Conservation (phyloP, 2,888 invertebrate species). For the Leucozona laternaria region DNA sequence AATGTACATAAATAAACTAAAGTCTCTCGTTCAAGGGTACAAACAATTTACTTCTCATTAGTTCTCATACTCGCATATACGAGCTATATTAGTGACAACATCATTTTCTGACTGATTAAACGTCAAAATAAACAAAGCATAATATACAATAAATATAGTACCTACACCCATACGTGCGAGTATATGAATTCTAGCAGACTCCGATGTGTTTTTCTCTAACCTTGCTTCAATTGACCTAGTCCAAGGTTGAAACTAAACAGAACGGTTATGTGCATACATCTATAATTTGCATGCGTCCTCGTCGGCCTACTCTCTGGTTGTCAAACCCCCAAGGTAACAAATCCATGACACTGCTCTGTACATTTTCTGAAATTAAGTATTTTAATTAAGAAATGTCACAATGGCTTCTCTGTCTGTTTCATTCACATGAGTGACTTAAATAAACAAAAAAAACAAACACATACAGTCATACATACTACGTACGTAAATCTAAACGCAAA, state of each 20-base stretch:
- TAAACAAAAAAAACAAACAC: neutral
- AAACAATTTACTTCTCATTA: conserved; percentile 47
- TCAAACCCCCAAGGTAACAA: conserved; percentile 48
- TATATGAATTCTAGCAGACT: conserved; percentile 12
- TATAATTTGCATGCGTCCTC: conserved; percentile 49
- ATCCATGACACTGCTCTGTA: conserved; percentile 32
- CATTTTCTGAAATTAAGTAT: conserved; percentile 31
- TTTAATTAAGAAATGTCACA: conserved; percentile 69
- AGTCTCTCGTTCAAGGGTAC: conserved; percentile 13
- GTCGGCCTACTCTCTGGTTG: conserved; percentile 24
- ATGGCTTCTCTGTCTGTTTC: conserved; percentile 13
- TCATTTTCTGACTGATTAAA: conserved; percentile 36
- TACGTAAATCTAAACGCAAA: neutral
- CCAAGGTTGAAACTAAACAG: conserved; percentile 46
- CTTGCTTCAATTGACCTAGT: conserved; percentile 52
- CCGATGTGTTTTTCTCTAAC: neutral
- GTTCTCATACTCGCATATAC: neutral
- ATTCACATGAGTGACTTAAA: conserved; percentile 14
- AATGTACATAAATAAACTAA: neutral
- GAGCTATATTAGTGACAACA: conserved; percentile 8
- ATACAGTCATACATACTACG: neutral
- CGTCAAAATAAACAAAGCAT: conserved; percentile 46
- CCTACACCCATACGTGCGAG: too few species aligned
- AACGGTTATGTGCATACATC: neutral
- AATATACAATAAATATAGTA: neutral